Percentiles rank a stretch among this genome's conserved stretches.
Evolutionary conservation across 2,888 invertebrate species (phyloP).

Genomic region (Miltochrista miniata): DNA sequence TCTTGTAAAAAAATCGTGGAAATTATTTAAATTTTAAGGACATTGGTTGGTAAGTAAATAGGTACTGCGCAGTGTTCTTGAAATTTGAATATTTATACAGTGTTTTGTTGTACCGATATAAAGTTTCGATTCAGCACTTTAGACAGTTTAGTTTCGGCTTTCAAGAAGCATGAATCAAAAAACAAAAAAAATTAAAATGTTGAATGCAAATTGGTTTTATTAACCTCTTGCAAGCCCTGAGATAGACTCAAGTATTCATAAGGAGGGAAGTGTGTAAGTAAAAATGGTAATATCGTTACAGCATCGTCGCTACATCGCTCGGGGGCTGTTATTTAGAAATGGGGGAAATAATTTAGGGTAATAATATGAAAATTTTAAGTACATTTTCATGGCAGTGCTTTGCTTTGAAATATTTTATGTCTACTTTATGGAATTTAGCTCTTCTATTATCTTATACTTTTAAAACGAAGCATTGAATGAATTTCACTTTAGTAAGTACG

Average conservation of each 20-base stretch:
- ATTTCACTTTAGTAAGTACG: too few species aligned
- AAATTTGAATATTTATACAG: background rate
- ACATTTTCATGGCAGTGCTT: conserved; percentile 7
- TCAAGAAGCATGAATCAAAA: background rate
- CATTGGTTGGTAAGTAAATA: too few species aligned
- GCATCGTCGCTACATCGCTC: conserved; percentile 41
- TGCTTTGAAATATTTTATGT: background rate
- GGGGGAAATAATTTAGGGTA: conserved; percentile 25
- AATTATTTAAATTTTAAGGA: too few species aligned
- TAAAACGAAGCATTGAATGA: background rate
- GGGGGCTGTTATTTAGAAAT: conserved; percentile 40
- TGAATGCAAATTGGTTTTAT: conserved; percentile 66
- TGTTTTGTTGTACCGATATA: background rate
- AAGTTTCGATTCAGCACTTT: too few species aligned
- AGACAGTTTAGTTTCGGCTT: background rate
- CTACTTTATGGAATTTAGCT: background rate
- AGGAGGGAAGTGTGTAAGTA: conserved; percentile 46
- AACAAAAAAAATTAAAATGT: conserved; percentile 38
- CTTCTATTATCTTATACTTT: background rate
- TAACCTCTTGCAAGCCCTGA: conserved; percentile 53
- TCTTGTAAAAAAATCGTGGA: too few species aligned
- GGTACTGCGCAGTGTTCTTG: too few species aligned
- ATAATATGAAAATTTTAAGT: conserved; percentile 20
- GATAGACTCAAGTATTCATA: conserved; percentile 65
- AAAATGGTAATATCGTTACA: conserved; percentile 68